phyloP scores from a whole-genome alignment of 2,113 vertebrate species.

The Callipepla squamata region DNA sequence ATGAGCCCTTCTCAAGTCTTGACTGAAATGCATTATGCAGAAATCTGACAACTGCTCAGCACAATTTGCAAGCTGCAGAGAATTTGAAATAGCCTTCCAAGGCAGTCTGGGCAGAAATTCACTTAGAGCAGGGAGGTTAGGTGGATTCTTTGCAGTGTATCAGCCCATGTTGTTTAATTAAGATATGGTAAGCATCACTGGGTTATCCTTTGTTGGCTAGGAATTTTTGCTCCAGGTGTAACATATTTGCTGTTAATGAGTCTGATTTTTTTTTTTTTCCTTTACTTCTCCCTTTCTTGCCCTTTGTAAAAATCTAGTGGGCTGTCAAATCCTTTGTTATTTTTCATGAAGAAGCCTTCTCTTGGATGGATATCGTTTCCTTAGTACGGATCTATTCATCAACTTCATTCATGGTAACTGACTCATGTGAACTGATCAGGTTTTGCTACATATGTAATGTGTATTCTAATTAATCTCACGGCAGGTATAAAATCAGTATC shows the following conservation, averaged over 20 bases:
- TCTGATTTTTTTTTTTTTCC: neutral
- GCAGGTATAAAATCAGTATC: neutral
- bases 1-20: constrained; percentile 57
- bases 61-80: constrained; percentile 67
- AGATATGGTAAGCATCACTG: neutral
- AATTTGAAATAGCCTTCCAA: constrained; percentile 62
- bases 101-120: constrained; percentile 47
- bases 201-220: constrained; percentile 2
- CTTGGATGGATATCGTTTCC: neutral
- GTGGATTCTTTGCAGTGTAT: neutral
- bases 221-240: neutral
- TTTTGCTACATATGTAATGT: neutral
- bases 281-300: neutral
- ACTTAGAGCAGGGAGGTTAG: neutral
- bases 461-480: neutral
- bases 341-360: neutral
- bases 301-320: neutral
- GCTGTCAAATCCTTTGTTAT: neutral
- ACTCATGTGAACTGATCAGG: neutral
- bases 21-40: constrained; percentile 59
- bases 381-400: neutral
- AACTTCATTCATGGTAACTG: neutral
- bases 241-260: neutral
- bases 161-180: constrained; percentile 33
- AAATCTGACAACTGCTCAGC: constrained; percentile 55